Base-by-base conservation (phyloP, 2,113 vertebrate genomes). In the Aix galericulata region DNA sequence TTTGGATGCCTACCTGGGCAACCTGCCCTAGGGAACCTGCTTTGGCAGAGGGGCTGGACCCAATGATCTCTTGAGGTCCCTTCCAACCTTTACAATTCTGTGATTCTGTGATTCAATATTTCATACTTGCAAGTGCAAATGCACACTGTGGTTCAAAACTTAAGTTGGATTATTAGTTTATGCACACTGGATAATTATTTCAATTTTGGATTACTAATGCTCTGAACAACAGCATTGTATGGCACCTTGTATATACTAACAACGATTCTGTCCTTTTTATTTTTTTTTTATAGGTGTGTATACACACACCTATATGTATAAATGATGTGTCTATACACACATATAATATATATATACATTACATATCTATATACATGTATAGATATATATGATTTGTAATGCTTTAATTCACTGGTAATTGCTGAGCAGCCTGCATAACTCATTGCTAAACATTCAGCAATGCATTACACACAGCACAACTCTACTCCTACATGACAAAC, bases 101-200 rank as follows among this genome's bases (percentile, higher is more conserved):
- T 48, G 46, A 48, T 48, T 48, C 20, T 21, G 20, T 48, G 20
- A 48, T 48, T 86, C 88, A 97, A 36, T 91, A 84, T 91, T 84
- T 86, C 84, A 72, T 88, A 88, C 71, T 96, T 86, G 88, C 0
- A 97, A 84, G 52, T 58, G 73, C 36, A 93, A 58, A 89, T 91
- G 26, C 32, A 66, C 29, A 91, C 74, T 69, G 8, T 93, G 86
- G 92, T 93, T 96, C 8, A 94, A 77, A 96, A 93, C 78, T 76
- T 94, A 86, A 74, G 29, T 72, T 60, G 48, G 15, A 23, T 88
- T 95, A 71, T 77, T 86, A 71, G 31, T 55, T 93, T 95, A 29
- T 60, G 8, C 32, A 92, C 71, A 91, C 74, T 58, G 76, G 59
- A 73, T 95, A 95, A 91, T 64, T 90, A 74, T 69, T 85, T 78